Percentiles rank a stretch among this genome's conserved stretches.
These are phyloP conservation scores for Pseudomyrmex concolor DNA, from an alignment of 1,140 invertebrate genomes.

Conservation along the genomic window DNA sequence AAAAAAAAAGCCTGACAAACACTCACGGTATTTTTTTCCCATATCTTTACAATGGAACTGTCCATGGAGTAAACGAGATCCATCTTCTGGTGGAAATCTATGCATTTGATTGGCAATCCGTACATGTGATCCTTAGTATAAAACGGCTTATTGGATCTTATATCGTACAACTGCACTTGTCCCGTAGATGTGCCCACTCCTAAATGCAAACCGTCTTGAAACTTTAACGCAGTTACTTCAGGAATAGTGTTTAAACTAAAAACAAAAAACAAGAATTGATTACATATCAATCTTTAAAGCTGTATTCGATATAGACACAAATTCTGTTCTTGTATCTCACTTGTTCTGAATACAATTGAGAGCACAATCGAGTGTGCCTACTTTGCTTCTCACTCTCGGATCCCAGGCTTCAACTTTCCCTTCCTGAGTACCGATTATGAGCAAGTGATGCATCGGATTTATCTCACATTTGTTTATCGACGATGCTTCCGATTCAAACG, in stretches of 20 bases:
- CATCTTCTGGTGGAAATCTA: conserved; percentile 93
- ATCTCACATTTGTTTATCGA: conserved; percentile 94
- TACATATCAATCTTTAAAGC: too few species aligned
- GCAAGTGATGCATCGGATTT: conserved; percentile 95
- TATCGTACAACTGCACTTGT: conserved; percentile 97
- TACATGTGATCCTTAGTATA: conserved; percentile 98
- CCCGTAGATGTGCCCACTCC: conserved; percentile 97
- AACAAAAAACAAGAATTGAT: background rate
- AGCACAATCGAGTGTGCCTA: conserved; percentile 94
- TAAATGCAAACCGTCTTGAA: conserved; percentile 93
- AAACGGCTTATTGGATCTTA: conserved; percentile 95
- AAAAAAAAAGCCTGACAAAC: conserved; percentile 50
- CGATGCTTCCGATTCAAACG: conserved; percentile 90
- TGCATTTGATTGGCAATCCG: conserved; percentile 94
- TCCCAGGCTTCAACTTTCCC: conserved; percentile 99
- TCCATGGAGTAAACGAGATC: conserved; percentile 97
- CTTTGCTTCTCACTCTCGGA: conserved; percentile 91
- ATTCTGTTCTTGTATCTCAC: conserved; percentile 80
- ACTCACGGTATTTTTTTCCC: conserved; percentile 95
- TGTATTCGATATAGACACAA: background rate
- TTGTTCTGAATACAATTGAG: conserved; percentile 88
- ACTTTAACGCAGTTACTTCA: conserved; percentile 92
- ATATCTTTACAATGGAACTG: conserved; percentile 96
- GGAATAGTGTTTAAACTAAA: conserved; percentile 85
- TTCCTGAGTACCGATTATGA: conserved; percentile 95